Percentiles rank a stretch among this genome's conserved stretches.
Conservation (phyloP, 2,888 invertebrate species). For the Isoperla grammatica region DNA sequence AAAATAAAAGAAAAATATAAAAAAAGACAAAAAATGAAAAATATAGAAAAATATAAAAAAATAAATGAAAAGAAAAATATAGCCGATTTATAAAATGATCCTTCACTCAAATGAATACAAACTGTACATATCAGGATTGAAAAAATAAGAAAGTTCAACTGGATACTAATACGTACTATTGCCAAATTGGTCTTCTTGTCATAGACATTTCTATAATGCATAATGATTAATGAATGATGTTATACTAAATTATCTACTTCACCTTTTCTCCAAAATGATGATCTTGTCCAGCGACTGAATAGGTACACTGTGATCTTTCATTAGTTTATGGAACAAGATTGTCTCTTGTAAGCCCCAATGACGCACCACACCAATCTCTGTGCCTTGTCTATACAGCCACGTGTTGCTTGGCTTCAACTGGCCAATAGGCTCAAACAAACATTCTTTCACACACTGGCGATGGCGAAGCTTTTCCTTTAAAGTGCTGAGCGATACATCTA, state of each 20-base stretch:
- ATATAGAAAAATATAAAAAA: too few species aligned
- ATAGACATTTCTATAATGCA: not conserved
- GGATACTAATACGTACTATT: too few species aligned
- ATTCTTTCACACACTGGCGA: not conserved
- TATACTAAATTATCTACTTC: not conserved
- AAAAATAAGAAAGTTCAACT: not conserved
- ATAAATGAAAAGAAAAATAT: too few species aligned
- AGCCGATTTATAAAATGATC: too few species aligned
- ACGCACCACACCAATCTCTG: constrained; percentile 27
- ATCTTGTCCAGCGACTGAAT: constrained; percentile 12
- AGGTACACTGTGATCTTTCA: constrained; percentile 23
- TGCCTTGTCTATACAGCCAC: constrained; percentile 26
- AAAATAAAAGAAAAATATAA: too few species aligned
- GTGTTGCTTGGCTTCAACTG: constrained; percentile 26
- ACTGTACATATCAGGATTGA: not conserved
- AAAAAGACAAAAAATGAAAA: too few species aligned
- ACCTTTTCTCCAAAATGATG: constrained; percentile 19
- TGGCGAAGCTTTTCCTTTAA: not conserved
- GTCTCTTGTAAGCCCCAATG: constrained; percentile 30
- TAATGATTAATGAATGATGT: not conserved
- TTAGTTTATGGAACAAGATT: constrained; percentile 24
- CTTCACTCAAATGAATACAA: too few species aligned
- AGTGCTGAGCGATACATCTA: not conserved
- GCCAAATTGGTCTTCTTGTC: too few species aligned
- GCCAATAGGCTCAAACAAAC: constrained; percentile 19